These are phyloP conservation scores for Potamarius usumacintae DNA, from an alignment of 2,113 vertebrate genomes.

Conservation along the genomic window DNA sequence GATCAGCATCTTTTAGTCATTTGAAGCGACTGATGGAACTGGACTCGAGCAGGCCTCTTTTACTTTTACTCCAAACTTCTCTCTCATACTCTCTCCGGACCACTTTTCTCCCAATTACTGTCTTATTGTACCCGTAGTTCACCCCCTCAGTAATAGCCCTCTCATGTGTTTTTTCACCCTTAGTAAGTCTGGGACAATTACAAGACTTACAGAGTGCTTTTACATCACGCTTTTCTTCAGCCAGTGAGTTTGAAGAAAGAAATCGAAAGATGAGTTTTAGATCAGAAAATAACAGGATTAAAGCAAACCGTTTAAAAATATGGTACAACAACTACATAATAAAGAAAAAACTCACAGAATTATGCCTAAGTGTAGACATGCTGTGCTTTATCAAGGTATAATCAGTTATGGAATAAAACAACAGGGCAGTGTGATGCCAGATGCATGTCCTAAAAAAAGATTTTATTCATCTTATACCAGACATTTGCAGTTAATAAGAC, in stretches of 20 bases:
- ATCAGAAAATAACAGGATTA: background rate
- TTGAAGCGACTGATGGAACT: background rate
- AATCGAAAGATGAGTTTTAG: background rate
- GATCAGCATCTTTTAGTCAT: background rate
- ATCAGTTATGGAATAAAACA: background rate
- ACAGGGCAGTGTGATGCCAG: too few relatives aligned
- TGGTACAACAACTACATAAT: background rate
- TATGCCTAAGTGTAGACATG: background rate
- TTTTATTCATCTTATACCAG: background rate
- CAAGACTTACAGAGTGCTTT: conserved; percentile 13
- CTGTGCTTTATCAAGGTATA: background rate
- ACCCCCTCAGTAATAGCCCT: conserved; percentile 35
- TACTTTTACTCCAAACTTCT: conserved; percentile 23
- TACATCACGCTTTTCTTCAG: background rate
- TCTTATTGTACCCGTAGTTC: conserved; percentile 43
- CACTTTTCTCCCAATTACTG: conserved; percentile 26
- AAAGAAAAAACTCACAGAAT: background rate
- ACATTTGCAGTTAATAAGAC: background rate
- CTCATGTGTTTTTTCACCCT: conserved; percentile 23
- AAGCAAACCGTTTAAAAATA: conserved; percentile 9
- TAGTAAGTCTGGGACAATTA: conserved; percentile 33
- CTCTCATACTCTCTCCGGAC: conserved; percentile 36
- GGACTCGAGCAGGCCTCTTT: background rate
- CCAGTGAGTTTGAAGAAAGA: background rate
- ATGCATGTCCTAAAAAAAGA: background rate